These are phyloP conservation scores for Dasyprocta punctata DNA, from an alignment of 2,113 vertebrate genomes.

Conservation along the genomic window DNA sequence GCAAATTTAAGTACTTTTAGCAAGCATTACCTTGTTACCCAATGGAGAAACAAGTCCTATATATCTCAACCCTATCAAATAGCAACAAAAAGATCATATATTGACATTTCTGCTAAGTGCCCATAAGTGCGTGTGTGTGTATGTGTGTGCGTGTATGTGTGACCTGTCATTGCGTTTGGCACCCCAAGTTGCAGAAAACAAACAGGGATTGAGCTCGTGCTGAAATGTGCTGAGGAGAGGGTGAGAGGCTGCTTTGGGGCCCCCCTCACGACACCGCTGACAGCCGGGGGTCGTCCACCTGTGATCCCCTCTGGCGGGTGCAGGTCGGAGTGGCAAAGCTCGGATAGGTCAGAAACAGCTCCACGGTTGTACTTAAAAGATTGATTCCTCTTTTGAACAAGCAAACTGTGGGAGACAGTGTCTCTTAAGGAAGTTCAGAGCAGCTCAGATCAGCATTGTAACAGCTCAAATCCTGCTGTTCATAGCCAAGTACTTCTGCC, in stretches of 20 bases:
- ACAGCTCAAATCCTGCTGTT: background rate
- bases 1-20: background rate
- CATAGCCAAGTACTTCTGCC: background rate
- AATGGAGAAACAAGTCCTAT: background rate
- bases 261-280: background rate
- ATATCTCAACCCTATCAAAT: background rate
- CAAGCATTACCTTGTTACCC: background rate
- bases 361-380: fast-evolving
- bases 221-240: too few species aligned
- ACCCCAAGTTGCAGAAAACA: background rate
- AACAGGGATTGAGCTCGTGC: background rate
- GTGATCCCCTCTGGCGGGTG: background rate
- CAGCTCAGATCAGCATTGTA: background rate
- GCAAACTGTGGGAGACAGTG: background rate
- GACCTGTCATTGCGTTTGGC: background rate
- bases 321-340: fast-evolving
- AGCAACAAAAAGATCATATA: background rate
- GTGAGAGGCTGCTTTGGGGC: background rate
- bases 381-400: background rate
- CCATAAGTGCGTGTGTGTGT: background rate
- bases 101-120: background rate
- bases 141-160: too few species aligned
- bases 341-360: background rate
- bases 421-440: background rate
- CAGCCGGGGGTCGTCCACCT: background rate